Evolutionary conservation across 2,797 vertebrate species (phyloP).

Genomic region (Brachymystax lenok): DNA sequence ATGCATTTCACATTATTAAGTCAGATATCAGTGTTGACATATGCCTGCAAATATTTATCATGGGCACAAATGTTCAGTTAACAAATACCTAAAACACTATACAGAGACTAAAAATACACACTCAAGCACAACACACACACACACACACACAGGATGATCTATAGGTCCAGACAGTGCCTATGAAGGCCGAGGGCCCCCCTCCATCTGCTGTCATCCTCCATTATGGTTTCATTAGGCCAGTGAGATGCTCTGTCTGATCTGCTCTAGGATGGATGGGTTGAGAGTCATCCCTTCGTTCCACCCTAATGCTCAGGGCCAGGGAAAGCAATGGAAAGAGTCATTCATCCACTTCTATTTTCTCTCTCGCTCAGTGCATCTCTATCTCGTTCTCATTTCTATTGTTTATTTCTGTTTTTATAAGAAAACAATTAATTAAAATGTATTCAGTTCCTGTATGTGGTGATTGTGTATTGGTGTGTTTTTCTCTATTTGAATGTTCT

Average conservation of each 20-base stretch:
- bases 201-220: constrained; percentile 53
- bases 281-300: constrained; percentile 40
- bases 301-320: constrained; percentile 45
- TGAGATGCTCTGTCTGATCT: constrained; percentile 34
- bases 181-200: constrained; percentile 36
- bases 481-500: not conserved
- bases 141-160: constrained; percentile 19
- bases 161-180: constrained; percentile 29
- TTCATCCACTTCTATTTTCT: constrained; percentile 42
- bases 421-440: not conserved
- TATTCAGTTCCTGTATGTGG: not conserved
- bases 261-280: constrained; percentile 38
- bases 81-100: not conserved
- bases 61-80: no score
- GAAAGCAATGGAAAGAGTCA: constrained; percentile 23
- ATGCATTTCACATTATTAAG: constrained; percentile 31
- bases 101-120: not conserved
- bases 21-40: constrained; percentile 1
- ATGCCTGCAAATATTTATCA: not conserved
- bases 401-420: not conserved
- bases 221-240: constrained; percentile 62
- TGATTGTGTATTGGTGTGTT: not conserved
- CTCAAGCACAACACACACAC: not conserved
- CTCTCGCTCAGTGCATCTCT: not conserved
- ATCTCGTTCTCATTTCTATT: not conserved